Base-by-base conservation (phyloP, 2,113 vertebrate genomes). In the Hiodon alosoides region DNA sequence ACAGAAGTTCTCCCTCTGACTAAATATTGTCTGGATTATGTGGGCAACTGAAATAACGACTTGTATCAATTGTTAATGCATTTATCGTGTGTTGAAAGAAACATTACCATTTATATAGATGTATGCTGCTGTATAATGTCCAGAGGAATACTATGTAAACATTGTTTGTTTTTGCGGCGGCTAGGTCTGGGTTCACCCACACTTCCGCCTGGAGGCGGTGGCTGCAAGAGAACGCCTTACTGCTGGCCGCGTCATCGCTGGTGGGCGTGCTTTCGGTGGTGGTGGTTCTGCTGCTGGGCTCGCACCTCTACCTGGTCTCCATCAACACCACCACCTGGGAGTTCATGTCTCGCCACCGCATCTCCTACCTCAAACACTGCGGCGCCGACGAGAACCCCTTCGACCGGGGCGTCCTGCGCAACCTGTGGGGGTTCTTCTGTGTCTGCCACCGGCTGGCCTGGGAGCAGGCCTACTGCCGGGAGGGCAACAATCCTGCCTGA, bases 271-370 rank as follows among this genome's bases (percentile, higher is more conserved):
- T 94, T 71, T 89, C 90, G 0, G 54, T 86, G 64, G 88, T 93
- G 6, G 92, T 91, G 8, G 60, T 89, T 66, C 90, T 98, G 53
- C 91, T 99, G 73, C 90, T 99, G 0, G 85, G 88, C 68, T 97
- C 93, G 0, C 96, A 99, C 76, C 89, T 97, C 61, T 98, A 98
- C 85, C 92, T 99, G 84, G 92, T 95, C 66, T 94, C 96, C 0
- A 90, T 92, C 81, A 97, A 98, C 86, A 93, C 90, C 69, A 99
- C 97, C 67, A 98, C 95, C n/a, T 98, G 97, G 97, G 97, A 99
- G 81, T 98, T 98, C 90, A 94, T 97, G 92, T 95, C 95, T 0
- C 90, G 92, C 4, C 94, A 98, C 76, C 93, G 95, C 81, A 95
- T 98, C 71, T 91, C 94, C 84, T 99, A 98, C 92, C 93, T 99